A percentile compares a stretch with the other conserved stretches of the same genome.
Evolutionary conservation across 2,113 vertebrate genomes (phyloP).

Genomic region (Chrysemys picta): DNA sequence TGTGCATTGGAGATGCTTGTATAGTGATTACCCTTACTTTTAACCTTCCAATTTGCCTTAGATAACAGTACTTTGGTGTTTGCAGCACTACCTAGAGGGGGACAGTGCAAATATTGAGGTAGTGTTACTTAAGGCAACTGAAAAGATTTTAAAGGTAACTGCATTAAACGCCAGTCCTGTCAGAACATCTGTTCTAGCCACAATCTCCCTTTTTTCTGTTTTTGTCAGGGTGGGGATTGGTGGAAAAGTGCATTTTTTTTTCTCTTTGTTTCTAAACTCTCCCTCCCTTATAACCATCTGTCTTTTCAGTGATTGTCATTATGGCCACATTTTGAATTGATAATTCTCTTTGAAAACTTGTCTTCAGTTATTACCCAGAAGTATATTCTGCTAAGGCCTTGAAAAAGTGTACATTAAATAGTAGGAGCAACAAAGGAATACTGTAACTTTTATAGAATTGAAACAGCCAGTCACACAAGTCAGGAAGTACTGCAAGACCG

Average conservation of each 20-base stretch:
- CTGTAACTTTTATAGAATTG: not conserved
- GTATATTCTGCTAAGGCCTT: not conserved
- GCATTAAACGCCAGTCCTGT: not conserved
- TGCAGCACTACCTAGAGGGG: not conserved
- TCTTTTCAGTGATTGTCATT: not conserved
- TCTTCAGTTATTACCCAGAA: not conserved
- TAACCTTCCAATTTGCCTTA: not conserved
- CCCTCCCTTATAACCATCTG: not conserved
- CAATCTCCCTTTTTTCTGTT: not conserved
- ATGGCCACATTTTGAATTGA: not conserved
- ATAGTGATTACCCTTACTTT: not conserved
- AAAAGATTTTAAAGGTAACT: not conserved
- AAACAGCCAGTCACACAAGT: not conserved
- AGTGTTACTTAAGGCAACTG: not conserved
- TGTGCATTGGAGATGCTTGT: not conserved
- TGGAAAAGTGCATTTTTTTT: not conserved
- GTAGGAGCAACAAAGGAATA: not conserved
- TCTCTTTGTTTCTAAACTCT: not conserved
- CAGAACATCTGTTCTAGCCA: not conserved
- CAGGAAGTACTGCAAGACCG: not conserved
- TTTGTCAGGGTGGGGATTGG: not conserved
- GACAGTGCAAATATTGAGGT: not conserved
- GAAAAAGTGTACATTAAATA: not conserved
- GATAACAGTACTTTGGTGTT: not conserved
- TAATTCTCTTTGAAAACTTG: not conserved